phyloP scores from a whole-genome alignment of 92 coral and sea anemone species.

The Meandrina meandrites region DNA sequence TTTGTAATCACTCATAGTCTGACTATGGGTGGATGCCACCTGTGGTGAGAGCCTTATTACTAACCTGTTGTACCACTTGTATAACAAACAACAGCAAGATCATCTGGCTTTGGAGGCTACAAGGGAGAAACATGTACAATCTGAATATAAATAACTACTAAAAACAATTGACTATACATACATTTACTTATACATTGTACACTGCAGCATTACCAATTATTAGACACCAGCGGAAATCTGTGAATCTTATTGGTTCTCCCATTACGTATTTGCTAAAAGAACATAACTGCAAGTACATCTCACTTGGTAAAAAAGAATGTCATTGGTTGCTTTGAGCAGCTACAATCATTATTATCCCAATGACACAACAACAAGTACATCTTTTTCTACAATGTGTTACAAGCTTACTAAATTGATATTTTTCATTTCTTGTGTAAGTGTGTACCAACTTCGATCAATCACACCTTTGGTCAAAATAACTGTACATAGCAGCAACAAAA shows the following conservation, averaged over 20 bases:
- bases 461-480: background rate
- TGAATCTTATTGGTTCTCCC: no score
- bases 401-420: no score
- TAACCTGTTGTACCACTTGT: conserved; percentile 98
- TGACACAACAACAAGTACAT: background rate
- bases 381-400: no score
- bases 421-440: background rate
- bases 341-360: background rate
- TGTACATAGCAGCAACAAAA: background rate
- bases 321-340: background rate
- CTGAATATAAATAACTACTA: background rate
- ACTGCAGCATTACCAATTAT: no score
- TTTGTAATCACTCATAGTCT: no score
- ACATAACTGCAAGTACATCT: background rate
- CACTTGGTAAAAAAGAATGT: background rate
- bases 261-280: background rate
- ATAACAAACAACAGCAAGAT: conserved; percentile 90
- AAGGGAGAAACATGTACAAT: background rate
- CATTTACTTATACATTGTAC: no score
- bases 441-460: background rate
- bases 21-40: background rate
- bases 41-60: background rate
- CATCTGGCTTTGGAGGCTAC: conserved; percentile 79
- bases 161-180: background rate
- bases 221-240: no score